Conservation (phyloP, 2,888 invertebrate species). For the Tanypteryx hageni region DNA sequence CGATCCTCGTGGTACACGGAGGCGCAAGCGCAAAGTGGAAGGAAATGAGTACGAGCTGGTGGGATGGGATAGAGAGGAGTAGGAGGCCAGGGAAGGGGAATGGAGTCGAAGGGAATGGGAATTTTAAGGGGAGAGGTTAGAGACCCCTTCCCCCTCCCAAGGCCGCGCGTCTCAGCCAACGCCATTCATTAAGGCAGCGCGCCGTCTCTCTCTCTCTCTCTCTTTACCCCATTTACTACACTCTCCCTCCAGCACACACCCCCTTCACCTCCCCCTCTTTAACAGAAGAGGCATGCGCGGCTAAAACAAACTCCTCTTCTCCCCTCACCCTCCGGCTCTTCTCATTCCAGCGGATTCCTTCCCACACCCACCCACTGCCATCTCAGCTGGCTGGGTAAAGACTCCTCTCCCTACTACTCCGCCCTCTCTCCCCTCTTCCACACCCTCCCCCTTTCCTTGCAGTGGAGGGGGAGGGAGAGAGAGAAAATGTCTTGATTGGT, state of each 20-base stretch:
- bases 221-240: neutral
- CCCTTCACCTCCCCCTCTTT: neutral
- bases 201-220: neutral
- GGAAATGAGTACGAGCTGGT: neutral
- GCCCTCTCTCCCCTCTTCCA: too few species aligned
- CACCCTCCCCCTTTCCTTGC: too few species aligned
- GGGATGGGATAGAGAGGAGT: neutral
- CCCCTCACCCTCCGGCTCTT: too few species aligned
- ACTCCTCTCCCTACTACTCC: neutral
- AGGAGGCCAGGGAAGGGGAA: neutral
- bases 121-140: too few species aligned
- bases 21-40: conserved; percentile 31
- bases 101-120: too few species aligned
- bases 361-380: neutral
- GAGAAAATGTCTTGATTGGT: conserved; percentile 1
- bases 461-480: too few species aligned
- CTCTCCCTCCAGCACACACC: neutral
- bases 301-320: neutral
- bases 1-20: neutral
- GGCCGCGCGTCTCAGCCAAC: conserved; percentile 27
- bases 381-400: neutral
- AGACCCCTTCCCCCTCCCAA: neutral
- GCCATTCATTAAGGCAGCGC: conserved; percentile 6
- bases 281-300: neutral
- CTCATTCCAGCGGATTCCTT: too few species aligned